phyloP scores from a whole-genome alignment of 2,113 vertebrate genomes.

The Ceyx margarethae region DNA sequence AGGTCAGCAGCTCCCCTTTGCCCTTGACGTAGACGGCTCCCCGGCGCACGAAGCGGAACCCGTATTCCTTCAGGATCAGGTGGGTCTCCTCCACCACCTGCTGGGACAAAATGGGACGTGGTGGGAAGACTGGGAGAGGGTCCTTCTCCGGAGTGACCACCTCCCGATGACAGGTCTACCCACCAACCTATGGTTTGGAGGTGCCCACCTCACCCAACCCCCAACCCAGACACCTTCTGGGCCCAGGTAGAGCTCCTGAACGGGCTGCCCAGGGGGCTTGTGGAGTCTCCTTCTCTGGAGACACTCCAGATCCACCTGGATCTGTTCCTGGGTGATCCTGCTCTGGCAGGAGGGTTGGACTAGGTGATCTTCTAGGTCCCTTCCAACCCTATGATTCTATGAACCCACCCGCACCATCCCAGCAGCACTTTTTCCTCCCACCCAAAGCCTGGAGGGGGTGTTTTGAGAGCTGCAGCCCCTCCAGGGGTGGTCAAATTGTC shows the following conservation, averaged over 20 bases:
- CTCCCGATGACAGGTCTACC: not conserved
- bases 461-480: not conserved
- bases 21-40: slow-evolving; percentile 94
- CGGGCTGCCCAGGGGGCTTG: no score
- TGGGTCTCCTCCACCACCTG: slow-evolving; percentile 97
- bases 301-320: no score
- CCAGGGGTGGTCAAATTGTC: rapidly evolving
- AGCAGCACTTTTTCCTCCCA: not conserved
- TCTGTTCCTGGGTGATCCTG: no score
- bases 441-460: not conserved
- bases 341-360: no score
- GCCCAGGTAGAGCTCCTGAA: no score
- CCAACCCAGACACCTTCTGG: no score
- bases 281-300: no score
- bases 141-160: not conserved
- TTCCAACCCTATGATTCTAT: no score
- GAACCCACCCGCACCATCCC: rapidly evolving
- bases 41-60: slow-evolving; percentile 91
- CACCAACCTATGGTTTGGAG: not conserved
- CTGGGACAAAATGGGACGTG: not conserved
- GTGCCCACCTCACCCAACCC: no score
- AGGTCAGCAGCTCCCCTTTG: slow-evolving; percentile 93
- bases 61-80: slow-evolving; percentile 88
- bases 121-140: not conserved
- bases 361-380: no score